Conservation (phyloP, 2,888 invertebrate genomes). For the Mycalesis mineus region DNA sequence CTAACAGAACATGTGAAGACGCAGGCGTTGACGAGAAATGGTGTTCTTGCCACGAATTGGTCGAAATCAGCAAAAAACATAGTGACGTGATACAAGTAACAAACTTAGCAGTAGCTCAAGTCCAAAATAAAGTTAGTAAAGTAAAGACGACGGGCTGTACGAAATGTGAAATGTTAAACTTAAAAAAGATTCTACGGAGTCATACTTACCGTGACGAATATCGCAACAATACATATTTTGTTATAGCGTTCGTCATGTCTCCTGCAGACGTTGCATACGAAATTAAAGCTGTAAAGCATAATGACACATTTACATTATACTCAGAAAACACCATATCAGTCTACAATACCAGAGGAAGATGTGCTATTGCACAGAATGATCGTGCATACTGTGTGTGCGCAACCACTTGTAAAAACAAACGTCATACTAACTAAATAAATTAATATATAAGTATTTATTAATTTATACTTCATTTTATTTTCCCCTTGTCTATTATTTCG, state of each 20-base stretch:
- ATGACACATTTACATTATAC: constrained; percentile 60
- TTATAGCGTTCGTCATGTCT: constrained; percentile 79
- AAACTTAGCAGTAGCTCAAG: constrained; percentile 48
- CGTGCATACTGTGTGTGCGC: constrained; percentile 49
- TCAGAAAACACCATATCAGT: constrained; percentile 66
- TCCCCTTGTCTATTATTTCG: no score
- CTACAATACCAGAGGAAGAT: constrained; percentile 46
- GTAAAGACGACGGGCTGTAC: constrained; percentile 46
- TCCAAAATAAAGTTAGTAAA: constrained; percentile 37
- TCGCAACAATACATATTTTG: constrained; percentile 61
- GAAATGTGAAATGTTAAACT: constrained; percentile 69
- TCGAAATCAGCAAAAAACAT: constrained; percentile 47
- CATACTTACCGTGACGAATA: constrained; percentile 49
- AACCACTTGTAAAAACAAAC: constrained; percentile 30
- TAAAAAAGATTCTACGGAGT: constrained; percentile 67
- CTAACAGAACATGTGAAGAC: constrained; percentile 80
- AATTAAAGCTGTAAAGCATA: constrained; percentile 75
- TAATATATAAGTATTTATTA: no score
- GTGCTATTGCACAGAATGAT: constrained; percentile 40
- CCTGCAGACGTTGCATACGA: constrained; percentile 83
- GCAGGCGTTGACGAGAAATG: constrained; percentile 83
- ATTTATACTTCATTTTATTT: no score
- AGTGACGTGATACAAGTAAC: constrained; percentile 59
- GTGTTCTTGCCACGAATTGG: constrained; percentile 83
- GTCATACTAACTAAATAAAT: no score